Evolutionary conservation across 2,888 invertebrate genomes (phyloP).

Genomic region (Lasioglossum morio): DNA sequence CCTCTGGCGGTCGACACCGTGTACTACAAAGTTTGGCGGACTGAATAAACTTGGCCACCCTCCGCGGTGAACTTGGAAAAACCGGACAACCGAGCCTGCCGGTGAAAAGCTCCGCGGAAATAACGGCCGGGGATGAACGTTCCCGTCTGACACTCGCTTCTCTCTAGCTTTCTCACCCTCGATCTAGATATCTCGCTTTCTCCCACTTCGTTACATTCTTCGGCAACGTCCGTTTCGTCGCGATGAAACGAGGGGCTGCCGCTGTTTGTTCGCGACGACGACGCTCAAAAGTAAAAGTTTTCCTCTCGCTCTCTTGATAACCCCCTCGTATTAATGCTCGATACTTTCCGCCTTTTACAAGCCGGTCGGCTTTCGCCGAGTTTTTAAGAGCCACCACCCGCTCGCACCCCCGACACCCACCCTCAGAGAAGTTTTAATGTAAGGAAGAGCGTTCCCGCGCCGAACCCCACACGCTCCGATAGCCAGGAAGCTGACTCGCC

Average conservation of each 20-base stretch:
- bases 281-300: conserved; percentile 52
- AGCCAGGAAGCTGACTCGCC: conserved; percentile 15
- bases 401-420: not conserved
- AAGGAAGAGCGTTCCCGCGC: not conserved
- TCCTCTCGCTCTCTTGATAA: conserved; percentile 44
- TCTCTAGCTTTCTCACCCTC: not conserved
- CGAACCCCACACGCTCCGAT: conserved; percentile 16
- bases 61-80: conserved; percentile 76
- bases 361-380: conserved; percentile 18
- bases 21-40: conserved; percentile 84
- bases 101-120: conserved; percentile 70
- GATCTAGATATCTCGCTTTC: not conserved
- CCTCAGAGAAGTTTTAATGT: conserved; percentile 26
- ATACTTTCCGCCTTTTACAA: conserved; percentile 60
- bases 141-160: conserved; percentile 31
- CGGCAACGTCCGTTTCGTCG: conserved; percentile 3
- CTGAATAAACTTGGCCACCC: conserved; percentile 84
- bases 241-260: conserved; percentile 26
- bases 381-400: conserved; percentile 28
- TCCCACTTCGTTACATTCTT: not conserved
- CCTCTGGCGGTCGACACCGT: conserved; percentile 84
- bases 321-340: conserved; percentile 59
- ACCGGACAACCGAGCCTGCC: conserved; percentile 62
- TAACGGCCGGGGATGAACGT: conserved; percentile 51
- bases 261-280: conserved; percentile 37